A percentile compares a stretch with the other conserved stretches of the same genome.
Conservation (phyloP, 2,113 vertebrate genomes). For the Camelus bactrianus region DNA sequence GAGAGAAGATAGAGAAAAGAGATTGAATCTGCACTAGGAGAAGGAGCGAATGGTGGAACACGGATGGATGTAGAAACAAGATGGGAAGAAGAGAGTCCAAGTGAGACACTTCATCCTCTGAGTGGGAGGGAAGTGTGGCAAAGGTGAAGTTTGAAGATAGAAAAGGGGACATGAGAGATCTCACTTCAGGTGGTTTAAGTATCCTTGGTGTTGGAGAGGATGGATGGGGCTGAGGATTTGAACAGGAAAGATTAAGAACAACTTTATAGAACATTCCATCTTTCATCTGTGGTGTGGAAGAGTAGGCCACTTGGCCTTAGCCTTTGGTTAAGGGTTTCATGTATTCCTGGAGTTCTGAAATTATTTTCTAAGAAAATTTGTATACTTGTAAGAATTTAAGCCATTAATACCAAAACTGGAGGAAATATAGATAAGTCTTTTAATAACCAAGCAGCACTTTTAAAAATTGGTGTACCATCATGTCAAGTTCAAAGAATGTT, state of each 20-base stretch:
- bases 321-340: not conserved
- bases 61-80: not conserved
- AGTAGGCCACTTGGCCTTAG: not conserved
- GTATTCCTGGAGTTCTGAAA: slow-evolving; percentile 13
- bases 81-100: not conserved
- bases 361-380: slow-evolving; percentile 37
- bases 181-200: not conserved
- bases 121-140: not conserved
- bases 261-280: not conserved
- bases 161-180: not conserved
- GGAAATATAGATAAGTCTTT: not conserved
- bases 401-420: not conserved
- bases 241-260: not conserved
- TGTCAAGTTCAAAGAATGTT: not conserved
- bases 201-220: slow-evolving; percentile 5
- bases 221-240: not conserved
- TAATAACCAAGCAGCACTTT: not conserved
- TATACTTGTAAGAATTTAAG: slow-evolving; percentile 3
- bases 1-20: not conserved
- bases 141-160: not conserved
- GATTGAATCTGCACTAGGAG: not conserved
- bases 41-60: not conserved
- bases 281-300: not conserved
- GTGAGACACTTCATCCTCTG: too few species aligned
- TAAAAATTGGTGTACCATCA: not conserved